These are phyloP conservation scores for Gryllus bimaculatus DNA, from an alignment of 1,140 invertebrate species.

Conservation along the genomic window DNA sequence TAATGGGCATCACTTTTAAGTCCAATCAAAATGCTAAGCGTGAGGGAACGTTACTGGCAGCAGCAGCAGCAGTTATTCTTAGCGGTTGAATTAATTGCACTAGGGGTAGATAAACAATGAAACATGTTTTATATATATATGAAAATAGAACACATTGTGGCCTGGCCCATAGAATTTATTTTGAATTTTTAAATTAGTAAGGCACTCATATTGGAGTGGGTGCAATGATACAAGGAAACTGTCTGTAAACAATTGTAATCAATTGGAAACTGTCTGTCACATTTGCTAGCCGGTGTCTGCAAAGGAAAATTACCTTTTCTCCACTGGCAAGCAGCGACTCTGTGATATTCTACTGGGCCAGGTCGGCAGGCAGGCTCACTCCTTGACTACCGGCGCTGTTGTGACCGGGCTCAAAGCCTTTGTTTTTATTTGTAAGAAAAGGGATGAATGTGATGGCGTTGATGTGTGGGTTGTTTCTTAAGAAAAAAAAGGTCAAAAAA, in stretches of 20 bases:
- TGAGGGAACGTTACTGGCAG: neutral
- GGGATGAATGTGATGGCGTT: constrained; percentile 4
- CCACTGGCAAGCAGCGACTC: constrained; percentile 12
- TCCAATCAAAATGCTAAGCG: neutral
- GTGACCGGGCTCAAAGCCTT: neutral
- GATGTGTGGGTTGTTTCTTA: constrained; percentile 12
- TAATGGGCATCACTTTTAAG: neutral
- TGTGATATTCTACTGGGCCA: constrained; percentile 22
- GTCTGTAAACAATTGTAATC: neutral
- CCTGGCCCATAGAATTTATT: constrained; percentile 22
- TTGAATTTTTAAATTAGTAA: constrained; percentile 17
- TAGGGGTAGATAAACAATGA: neutral
- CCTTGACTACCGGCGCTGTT: constrained; percentile 7
- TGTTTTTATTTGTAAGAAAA: constrained; percentile 7
- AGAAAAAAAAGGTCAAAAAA: neutral
- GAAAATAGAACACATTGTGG: constrained; percentile 14
- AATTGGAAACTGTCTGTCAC: constrained; percentile 11
- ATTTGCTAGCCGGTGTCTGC: constrained; percentile 8
- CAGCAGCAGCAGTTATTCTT: neutral
- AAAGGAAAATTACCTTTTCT: neutral
- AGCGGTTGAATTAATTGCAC: constrained; percentile 1
- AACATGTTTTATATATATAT: constrained; percentile 16
- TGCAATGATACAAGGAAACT: neutral
- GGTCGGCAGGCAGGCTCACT: constrained; percentile 21
- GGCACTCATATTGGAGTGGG: constrained; percentile 2